Evolutionary conservation across 1,140 invertebrate species (phyloP), one percentile per base, ranked within the genome.

Genomic region (Cotesia glomerata): DNA sequence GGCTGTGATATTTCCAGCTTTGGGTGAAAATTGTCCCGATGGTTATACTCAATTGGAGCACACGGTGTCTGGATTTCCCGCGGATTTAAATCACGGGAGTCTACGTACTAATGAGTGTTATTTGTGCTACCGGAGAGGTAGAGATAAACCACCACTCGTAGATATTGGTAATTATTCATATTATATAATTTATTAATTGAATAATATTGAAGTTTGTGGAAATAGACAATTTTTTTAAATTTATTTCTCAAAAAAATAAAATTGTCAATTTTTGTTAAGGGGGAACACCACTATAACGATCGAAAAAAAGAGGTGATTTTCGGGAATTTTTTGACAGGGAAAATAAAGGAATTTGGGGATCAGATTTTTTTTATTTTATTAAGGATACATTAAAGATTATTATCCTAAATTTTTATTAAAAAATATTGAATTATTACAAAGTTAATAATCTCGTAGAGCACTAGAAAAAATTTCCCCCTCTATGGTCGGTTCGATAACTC

Each of bases 61-160:
- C 52, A 99, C 98, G 3, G 95, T 97, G 7, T 90, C 91, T 16
- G 95, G 95, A 2, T 87, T 95, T 72, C 90, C 91, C 11, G 98
- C 98, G 0, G 96, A 99, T 87, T 89, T 99, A 39, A 99, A 99
- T 87, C 96, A 98, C 92, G 98, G 98, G 16, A 98, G 96, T 78
- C 89, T 99, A 75, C 90, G 97, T 56, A 95, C 95, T 69, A 93
- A 94, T 18, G 95, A 97, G 85, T 96, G 98, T 84, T 99, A 92
- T 87, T 89, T 99, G 32, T 99, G 97, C 85, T 97, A 93, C 84
- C 90, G 92, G 77, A 88, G 98, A 74, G 97, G 98, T 18, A 90
- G 95, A 75, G 96, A 99, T 83, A 97, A 97, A 85, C 96, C 98
- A 34, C 97, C 98, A 14, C 90, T 99, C 68, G 96, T 99, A 56